Conservation (phyloP, 2,113 vertebrate genomes). For the Onychorhynchus coronatus region DNA sequence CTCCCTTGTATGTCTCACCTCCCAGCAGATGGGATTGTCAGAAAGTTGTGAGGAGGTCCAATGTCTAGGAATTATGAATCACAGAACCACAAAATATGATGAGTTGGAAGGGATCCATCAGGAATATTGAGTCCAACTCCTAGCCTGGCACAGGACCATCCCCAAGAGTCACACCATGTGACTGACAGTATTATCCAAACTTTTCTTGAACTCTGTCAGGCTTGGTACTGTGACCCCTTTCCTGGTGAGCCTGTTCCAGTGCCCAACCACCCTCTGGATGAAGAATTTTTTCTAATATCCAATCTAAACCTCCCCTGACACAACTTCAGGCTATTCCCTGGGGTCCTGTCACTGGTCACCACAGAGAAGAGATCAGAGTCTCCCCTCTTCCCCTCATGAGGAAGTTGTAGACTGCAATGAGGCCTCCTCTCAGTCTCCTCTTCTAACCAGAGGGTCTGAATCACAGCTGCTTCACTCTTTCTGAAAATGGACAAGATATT, state of each 20-base stretch:
- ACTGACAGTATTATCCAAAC: neutral
- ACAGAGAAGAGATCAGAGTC: neutral
- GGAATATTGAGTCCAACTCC: neutral
- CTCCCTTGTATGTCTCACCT: fast-evolving
- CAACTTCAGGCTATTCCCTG: neutral
- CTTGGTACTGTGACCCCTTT: neutral
- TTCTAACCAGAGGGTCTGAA: neutral
- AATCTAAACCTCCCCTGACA: neutral
- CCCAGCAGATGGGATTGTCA: neutral
- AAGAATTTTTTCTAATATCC: neutral
- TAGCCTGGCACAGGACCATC: neutral
- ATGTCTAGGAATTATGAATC: neutral
- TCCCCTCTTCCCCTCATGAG: neutral
- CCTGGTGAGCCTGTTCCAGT: neutral
- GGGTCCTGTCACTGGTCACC: neutral
- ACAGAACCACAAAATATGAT: neutral
- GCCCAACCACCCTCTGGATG: neutral
- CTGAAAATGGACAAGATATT: neutral
- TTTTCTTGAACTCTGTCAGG: neutral
- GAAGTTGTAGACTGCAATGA: neutral
- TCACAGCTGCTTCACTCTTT: neutral
- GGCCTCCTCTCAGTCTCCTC: neutral
- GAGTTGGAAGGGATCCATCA: neutral
- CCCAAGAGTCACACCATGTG: neutral
- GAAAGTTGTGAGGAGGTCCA: neutral